Evolutionary conservation across 2,888 invertebrate species (phyloP).

Genomic region (Timema podura): DNA sequence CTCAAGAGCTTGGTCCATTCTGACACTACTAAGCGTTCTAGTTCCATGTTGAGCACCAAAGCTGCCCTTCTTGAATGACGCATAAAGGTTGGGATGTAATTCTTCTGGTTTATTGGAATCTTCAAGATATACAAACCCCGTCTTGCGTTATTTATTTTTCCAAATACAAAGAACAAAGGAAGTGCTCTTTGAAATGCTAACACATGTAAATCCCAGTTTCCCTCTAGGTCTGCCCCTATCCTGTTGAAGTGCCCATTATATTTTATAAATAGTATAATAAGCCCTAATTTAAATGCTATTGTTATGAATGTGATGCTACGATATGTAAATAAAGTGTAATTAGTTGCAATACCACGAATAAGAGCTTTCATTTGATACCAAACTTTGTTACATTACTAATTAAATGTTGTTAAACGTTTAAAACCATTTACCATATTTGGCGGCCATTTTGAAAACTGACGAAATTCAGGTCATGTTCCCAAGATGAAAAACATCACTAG

Average conservation of each 20-base stretch:
- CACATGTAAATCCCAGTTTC: not conserved
- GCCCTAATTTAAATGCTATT: too few relatives aligned
- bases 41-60: not conserved
- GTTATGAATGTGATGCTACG: too few relatives aligned
- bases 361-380: too few relatives aligned
- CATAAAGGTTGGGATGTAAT: not conserved
- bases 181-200: constrained; percentile 1
- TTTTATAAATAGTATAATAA: too few relatives aligned
- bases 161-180: constrained; percentile 5
- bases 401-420: too few relatives aligned
- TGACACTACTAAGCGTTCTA: not conserved
- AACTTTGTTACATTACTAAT: too few relatives aligned
- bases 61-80: not conserved
- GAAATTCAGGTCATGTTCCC: too few relatives aligned
- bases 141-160: not conserved
- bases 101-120: not conserved
- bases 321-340: too few relatives aligned
- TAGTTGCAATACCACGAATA: too few relatives aligned
- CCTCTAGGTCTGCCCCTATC: not conserved
- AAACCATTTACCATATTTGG: too few relatives aligned
- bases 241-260: not conserved
- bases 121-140: not conserved
- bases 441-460: too few relatives aligned
- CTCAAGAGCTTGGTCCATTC: constrained; percentile 1
- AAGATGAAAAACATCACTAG: too few relatives aligned